These are phyloP conservation scores for Pristis pectinata DNA, from an alignment of 2,797 vertebrate genomes.

Conservation along the genomic window DNA sequence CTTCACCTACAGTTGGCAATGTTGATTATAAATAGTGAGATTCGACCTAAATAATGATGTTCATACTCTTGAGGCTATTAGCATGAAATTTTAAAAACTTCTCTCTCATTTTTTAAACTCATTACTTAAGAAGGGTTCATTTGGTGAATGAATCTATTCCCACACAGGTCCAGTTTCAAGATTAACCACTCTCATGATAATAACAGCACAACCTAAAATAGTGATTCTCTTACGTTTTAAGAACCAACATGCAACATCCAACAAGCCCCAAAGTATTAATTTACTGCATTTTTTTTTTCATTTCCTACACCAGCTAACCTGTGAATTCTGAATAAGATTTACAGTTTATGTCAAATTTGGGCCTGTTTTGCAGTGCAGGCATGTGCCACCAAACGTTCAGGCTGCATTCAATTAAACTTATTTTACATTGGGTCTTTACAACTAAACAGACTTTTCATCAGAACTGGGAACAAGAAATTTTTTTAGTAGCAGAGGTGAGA, in stretches of 20 bases:
- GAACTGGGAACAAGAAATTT: too few relatives aligned
- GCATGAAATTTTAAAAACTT: background rate
- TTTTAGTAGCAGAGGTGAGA: too few relatives aligned
- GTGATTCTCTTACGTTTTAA: too few relatives aligned
- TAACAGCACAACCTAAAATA: background rate
- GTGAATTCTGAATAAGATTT: too few relatives aligned
- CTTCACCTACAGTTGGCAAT: background rate
- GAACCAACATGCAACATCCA: background rate
- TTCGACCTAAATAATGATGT: too few relatives aligned
- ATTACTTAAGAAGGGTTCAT: background rate
- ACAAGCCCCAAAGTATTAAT: background rate
- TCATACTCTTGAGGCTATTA: background rate
- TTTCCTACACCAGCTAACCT: too few relatives aligned
- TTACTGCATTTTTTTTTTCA: background rate
- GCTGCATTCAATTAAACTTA: too few relatives aligned
- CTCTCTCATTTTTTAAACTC: background rate
- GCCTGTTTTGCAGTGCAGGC: too few relatives aligned
- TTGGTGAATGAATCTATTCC: background rate
- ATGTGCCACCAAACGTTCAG: too few relatives aligned
- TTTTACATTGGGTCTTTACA: too few relatives aligned
- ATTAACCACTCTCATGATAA: background rate
- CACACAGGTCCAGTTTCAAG: background rate
- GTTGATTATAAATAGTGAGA: background rate
- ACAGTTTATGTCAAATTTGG: too few relatives aligned
- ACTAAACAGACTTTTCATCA: too few relatives aligned